phyloP scores from a whole-genome alignment of 1,140 invertebrate species.

The Orussus abietinus region DNA sequence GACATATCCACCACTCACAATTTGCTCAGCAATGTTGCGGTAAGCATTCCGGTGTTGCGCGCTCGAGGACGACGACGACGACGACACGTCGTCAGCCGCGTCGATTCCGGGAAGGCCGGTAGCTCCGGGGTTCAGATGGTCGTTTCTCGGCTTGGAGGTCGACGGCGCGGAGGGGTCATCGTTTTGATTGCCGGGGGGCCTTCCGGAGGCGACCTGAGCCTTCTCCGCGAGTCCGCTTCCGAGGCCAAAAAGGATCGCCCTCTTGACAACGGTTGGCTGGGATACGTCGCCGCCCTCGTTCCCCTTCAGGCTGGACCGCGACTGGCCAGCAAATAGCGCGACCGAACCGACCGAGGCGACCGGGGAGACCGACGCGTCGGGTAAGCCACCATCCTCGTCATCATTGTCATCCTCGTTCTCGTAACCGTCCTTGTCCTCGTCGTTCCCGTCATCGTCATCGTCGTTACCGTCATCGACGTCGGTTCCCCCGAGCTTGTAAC shows the following conservation, averaged over 20 bases:
- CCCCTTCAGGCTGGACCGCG: too few relatives aligned
- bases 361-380: constrained; percentile 12
- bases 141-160: constrained; percentile 34
- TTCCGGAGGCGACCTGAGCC: constrained; percentile 21
- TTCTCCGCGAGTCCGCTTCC: constrained; percentile 13
- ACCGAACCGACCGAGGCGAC: constrained; percentile 9
- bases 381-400: constrained; percentile 1
- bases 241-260: too few relatives aligned
- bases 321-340: constrained; percentile 9
- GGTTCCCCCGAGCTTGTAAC: too few relatives aligned
- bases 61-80: constrained; percentile 15
- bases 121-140: constrained; percentile 13
- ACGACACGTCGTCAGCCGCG: constrained; percentile 10
- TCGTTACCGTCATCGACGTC: constrained; percentile 23
- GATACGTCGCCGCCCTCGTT: too few relatives aligned
- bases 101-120: constrained; percentile 14
- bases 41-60: constrained; percentile 22
- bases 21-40: constrained; percentile 30
- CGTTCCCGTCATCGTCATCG: constrained; percentile 11
- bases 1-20: too few relatives aligned
- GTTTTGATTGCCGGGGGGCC: constrained; percentile 21
- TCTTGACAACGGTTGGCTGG: too few relatives aligned
- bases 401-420: too few relatives aligned
- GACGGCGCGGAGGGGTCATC: constrained; percentile 35
- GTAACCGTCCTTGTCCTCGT: constrained; percentile 14